phyloP scores from a whole-genome alignment of 2,888 invertebrate species.

The Litoditis marina region DNA sequence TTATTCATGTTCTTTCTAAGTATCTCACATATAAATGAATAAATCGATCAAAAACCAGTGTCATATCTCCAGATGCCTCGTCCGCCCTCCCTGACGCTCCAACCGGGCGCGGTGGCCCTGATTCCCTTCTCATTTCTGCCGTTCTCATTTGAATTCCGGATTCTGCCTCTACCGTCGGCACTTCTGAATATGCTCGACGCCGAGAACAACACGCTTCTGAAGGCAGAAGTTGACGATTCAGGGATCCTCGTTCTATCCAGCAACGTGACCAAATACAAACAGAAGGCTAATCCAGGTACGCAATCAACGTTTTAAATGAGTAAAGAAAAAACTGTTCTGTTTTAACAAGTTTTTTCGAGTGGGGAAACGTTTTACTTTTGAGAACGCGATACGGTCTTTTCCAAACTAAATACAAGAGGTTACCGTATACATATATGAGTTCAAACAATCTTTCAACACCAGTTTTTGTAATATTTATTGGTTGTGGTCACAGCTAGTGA shows the following conservation, averaged over 20 bases:
- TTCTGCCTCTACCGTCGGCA: slow-evolving; percentile 32
- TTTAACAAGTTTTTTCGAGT: neutral
- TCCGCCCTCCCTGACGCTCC: slow-evolving; percentile 50
- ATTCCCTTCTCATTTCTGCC: slow-evolving; percentile 59
- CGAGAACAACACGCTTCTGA: slow-evolving; percentile 49
- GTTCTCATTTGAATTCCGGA: slow-evolving; percentile 57
- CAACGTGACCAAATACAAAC: slow-evolving; percentile 49
- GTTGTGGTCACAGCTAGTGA: too few relatives aligned
- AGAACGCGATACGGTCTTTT: too few relatives aligned
- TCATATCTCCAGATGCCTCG: slow-evolving; percentile 32
- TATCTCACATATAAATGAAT: too few relatives aligned
- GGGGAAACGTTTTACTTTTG: neutral
- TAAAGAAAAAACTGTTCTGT: neutral
- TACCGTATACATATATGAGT: too few relatives aligned
- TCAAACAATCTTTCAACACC: too few relatives aligned
- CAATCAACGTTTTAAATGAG: too few relatives aligned
- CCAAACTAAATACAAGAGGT: too few relatives aligned
- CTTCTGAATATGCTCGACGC: slow-evolving; percentile 47
- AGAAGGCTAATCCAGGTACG: slow-evolving; percentile 48
- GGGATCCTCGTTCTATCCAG: slow-evolving; percentile 36
- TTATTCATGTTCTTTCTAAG: too few relatives aligned
- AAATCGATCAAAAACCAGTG: too few relatives aligned
- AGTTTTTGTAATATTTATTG: too few relatives aligned
- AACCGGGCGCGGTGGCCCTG: slow-evolving; percentile 33
- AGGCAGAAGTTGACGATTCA: slow-evolving; percentile 36